A percentile compares a stretch with the other conserved stretches of the same genome.
These are phyloP conservation scores for Oryctes rhinoceros DNA, from an alignment of 1,140 invertebrate species.

Conservation along the genomic window DNA sequence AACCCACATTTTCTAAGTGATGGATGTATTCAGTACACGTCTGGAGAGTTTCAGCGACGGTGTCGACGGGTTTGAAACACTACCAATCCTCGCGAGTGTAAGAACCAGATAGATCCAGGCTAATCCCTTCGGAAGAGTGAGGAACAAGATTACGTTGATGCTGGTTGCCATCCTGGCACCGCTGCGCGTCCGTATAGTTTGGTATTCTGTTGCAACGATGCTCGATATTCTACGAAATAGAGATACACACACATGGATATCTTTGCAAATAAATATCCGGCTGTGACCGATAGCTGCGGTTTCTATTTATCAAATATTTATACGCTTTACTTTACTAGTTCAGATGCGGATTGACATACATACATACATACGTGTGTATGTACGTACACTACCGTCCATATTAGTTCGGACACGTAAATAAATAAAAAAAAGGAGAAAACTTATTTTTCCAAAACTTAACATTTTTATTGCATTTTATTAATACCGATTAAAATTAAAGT, in stretches of 20 bases:
- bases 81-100: slow-evolving; percentile 47
- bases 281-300: neutral
- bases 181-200: slow-evolving; percentile 25
- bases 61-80: slow-evolving; percentile 45
- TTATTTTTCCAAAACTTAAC: too few species aligned
- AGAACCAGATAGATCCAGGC: slow-evolving; percentile 46
- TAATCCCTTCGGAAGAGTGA: slow-evolving; percentile 46
- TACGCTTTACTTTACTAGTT: neutral
- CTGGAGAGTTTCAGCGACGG: slow-evolving; percentile 46
- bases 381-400: too few species aligned
- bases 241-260: neutral
- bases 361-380: too few species aligned
- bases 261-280: neutral
- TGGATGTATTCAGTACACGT: slow-evolving; percentile 50
- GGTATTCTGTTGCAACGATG: slow-evolving; percentile 39
- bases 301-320: slow-evolving; percentile 15
- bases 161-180: neutral
- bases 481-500: too few species aligned
- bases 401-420: too few species aligned
- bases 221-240: neutral
- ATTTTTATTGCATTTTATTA: too few species aligned
- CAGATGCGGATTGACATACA: neutral
- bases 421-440: too few species aligned
- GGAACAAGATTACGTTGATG: slow-evolving; percentile 43
- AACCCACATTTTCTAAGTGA: slow-evolving; percentile 47